phyloP scores from a whole-genome alignment of 1,140 invertebrate species.

The Cotesia typhae region DNA sequence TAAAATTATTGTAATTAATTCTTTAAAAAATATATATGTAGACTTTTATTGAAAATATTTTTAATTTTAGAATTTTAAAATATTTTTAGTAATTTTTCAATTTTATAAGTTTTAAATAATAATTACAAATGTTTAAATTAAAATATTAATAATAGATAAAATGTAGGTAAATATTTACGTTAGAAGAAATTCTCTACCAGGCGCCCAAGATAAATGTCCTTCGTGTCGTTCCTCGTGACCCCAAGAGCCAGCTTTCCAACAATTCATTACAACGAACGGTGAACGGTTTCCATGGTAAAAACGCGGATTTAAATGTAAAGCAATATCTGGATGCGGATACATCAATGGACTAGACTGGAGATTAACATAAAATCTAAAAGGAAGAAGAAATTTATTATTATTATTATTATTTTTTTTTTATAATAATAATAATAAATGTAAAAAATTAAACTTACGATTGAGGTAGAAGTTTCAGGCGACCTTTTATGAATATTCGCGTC shows the following conservation, averaged over 20 bases:
- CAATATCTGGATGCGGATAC: conserved; percentile 72
- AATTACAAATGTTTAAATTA: no score
- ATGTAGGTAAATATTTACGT: conserved; percentile 47
- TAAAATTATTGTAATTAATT: no score
- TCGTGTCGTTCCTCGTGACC: conserved; percentile 60
- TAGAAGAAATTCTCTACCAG: conserved; percentile 60
- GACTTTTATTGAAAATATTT: no score
- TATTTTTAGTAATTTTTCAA: no score
- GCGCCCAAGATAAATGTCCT: conserved; percentile 59
- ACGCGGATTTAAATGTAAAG: conserved; percentile 73
- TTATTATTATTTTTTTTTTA: no score
- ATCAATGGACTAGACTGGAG: conserved; percentile 70
- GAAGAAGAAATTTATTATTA: not conserved
- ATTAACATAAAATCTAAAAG: conserved; percentile 72
- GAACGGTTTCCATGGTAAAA: conserved; percentile 62
- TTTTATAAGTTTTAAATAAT: no score
- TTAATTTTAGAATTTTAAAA: no score
- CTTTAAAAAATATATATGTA: no score
- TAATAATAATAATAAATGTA: not conserved
- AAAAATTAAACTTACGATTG: conserved; percentile 62
- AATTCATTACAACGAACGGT: conserved; percentile 63
- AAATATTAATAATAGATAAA: not conserved
- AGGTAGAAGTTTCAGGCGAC: conserved; percentile 71
- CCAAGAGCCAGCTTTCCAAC: conserved; percentile 60
- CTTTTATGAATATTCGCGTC: conserved; percentile 67